A percentile compares a stretch with the other conserved stretches of the same genome.
phyloP scores from a whole-genome alignment of 1,140 invertebrate species.

The Ips nitidus region DNA sequence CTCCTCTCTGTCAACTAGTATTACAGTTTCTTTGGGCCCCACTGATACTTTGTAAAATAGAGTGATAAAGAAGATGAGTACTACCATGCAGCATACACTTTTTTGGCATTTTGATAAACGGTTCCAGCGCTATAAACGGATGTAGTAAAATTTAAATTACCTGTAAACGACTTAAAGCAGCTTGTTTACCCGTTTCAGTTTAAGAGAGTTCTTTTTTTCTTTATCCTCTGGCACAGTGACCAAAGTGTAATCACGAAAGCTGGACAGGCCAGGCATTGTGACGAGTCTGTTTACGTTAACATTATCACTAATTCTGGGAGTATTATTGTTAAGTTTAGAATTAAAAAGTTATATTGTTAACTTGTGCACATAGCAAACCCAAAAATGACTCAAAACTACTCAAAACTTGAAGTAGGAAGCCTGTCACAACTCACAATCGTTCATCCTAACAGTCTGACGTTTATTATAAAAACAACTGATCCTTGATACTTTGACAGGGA shows the following conservation, averaged over 20 bases:
- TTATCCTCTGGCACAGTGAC: slow-evolving; percentile 28
- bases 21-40: slow-evolving; percentile 46
- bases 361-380: no score
- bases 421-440: no score
- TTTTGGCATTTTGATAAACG: slow-evolving; percentile 80
- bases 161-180: slow-evolving; percentile 2
- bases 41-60: slow-evolving; percentile 61
- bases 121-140: slow-evolving; percentile 72
- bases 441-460: no score
- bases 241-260: slow-evolving; percentile 27
- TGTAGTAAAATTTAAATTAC: slow-evolving; percentile 21
- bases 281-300: slow-evolving; percentile 8
- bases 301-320: slow-evolving; percentile 6
- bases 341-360: no score
- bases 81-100: slow-evolving; percentile 66
- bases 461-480: no score
- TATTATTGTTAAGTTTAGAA: no score
- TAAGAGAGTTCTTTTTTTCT: not conserved
- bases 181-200: not conserved
- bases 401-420: no score
- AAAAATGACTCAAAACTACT: no score
- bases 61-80: slow-evolving; percentile 57
- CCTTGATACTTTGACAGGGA: no score
- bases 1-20: slow-evolving; percentile 46
- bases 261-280: slow-evolving; percentile 2